Conservation (phyloP, 2,888 invertebrate species). For the Andrena bicolor region DNA sequence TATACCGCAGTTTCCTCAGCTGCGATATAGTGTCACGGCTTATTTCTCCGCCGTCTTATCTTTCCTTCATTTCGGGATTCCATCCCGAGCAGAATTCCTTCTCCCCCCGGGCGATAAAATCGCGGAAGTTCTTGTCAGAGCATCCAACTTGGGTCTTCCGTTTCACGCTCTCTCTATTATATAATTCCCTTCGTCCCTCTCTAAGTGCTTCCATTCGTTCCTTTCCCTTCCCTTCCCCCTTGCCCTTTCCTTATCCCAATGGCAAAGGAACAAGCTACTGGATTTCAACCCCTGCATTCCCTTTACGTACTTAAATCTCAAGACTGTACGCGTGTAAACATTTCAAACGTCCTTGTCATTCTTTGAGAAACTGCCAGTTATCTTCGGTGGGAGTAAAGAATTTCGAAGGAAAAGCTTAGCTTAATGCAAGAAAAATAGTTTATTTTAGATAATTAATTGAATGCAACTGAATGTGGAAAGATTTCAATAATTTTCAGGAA, state of each 20-base stretch:
- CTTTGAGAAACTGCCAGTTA: too few relatives aligned
- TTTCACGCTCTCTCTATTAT: conserved; percentile 46
- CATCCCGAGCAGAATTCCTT: conserved; percentile 19
- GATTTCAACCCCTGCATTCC: conserved; percentile 20
- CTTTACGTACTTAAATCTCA: background rate
- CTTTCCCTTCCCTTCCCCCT: background rate
- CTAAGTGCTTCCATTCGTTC: conserved; percentile 39
- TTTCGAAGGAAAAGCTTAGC: too few relatives aligned
- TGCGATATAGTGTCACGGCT: background rate
- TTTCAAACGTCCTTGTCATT: too few relatives aligned
- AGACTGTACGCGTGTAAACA: too few relatives aligned
- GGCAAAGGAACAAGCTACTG: background rate
- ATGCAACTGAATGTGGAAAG: too few relatives aligned
- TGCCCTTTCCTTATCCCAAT: background rate
- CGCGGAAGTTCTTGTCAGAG: conserved; percentile 15
- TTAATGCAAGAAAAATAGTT: too few relatives aligned
- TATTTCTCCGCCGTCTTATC: conserved; percentile 10
- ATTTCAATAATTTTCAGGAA: too few relatives aligned
- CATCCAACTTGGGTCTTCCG: conserved; percentile 25
- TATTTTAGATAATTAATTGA: too few relatives aligned
- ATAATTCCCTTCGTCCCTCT: conserved; percentile 31
- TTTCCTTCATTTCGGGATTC: conserved; percentile 5
- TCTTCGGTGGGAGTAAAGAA: too few relatives aligned
- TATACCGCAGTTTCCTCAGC: too few relatives aligned
- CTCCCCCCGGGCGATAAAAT: conserved; percentile 25